Percentiles rank a stretch among this genome's conserved stretches.
These are phyloP conservation scores for Ascidia mentula DNA, from an alignment of 23 tunicate genomes.

Conservation along the genomic window DNA sequence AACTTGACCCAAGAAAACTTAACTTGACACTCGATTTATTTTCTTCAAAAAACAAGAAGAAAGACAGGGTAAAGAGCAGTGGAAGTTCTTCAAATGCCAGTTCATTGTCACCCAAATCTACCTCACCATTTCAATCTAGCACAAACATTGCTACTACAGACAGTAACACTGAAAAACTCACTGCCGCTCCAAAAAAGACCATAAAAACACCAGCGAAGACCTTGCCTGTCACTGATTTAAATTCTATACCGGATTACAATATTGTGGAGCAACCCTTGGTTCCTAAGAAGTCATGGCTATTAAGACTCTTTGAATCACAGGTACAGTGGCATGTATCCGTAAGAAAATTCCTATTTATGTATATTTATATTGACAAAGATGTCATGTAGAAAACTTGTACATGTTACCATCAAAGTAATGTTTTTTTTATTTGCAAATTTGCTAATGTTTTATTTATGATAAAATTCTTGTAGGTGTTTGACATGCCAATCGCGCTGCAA, in stretches of 20 bases:
- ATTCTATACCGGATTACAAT: neutral
- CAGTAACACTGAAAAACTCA: constrained; percentile 9
- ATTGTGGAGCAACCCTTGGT: neutral
- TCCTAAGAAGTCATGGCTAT: constrained; percentile 82
- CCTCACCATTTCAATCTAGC: constrained; percentile 42
- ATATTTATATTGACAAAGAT: too few species aligned
- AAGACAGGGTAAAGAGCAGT: constrained; percentile 40
- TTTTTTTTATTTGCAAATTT: neutral
- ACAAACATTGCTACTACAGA: neutral
- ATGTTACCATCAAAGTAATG: neutral
- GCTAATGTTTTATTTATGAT: neutral
- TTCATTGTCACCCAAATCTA: constrained; percentile 58
- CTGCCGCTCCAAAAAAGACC: neutral
- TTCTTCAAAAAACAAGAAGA: constrained; percentile 69
- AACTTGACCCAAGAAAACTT: constrained; percentile 93
- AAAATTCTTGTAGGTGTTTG: constrained; percentile 67
- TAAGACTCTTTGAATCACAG: constrained; percentile 94
- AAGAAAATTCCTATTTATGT: neutral
- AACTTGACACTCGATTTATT: constrained; percentile 85
- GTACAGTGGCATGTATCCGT: constrained; percentile 4
- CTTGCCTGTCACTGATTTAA: neutral
- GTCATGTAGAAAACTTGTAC: too few species aligned
- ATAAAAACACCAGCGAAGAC: neutral
- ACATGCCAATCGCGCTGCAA: constrained; percentile 93
- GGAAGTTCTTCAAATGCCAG: constrained; percentile 52